These are phyloP conservation scores for Forbesichthys papilliferus DNA, from an alignment of 2,113 vertebrate genomes.

Conservation along the genomic window DNA sequence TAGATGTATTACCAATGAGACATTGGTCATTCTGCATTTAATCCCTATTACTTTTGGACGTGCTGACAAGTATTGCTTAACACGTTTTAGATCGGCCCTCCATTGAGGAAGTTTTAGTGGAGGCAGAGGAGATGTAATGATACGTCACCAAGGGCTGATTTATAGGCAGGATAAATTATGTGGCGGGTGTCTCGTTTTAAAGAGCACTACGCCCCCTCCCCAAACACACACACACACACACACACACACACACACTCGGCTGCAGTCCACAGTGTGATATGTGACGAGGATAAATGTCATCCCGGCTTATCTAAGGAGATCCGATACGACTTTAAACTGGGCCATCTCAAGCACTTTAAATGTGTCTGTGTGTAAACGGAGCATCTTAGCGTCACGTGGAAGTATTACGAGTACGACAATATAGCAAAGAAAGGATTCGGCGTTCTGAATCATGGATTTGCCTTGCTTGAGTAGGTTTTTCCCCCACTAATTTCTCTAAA, in stretches of 20 bases:
- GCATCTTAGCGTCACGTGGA: conserved; percentile 34
- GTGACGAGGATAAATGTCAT: conserved; percentile 74
- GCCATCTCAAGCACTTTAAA: conserved; percentile 56
- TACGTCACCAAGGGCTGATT: conserved; percentile 72
- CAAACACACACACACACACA: conserved; percentile 30
- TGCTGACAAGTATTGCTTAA: conserved; percentile 13
- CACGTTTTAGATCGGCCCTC: conserved; percentile 39
- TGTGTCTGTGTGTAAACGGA: conserved; percentile 47
- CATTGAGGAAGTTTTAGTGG: conserved; percentile 66
- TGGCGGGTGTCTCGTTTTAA: conserved; percentile 72
- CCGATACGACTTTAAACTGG: conserved; percentile 69
- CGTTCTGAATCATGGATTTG: conserved; percentile 12
- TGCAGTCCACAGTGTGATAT: conserved; percentile 71
- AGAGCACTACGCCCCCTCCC: conserved; percentile 57
- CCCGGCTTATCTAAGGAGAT: conserved; percentile 68
- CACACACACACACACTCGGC: conserved; percentile 62
- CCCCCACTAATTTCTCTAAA: conserved; percentile 19
- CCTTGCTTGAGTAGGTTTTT: too few species aligned
- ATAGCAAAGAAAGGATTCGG: conserved; percentile 14
- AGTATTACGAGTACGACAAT: too few species aligned
- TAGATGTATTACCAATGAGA: conserved; percentile 27
- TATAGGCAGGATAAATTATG: conserved; percentile 74
- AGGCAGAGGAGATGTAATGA: conserved; percentile 70
- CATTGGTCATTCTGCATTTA: not conserved
- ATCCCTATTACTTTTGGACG: not conserved